Evolutionary conservation across 2,113 vertebrate genomes (phyloP).

Genomic region (Trichomycterus rosablanca): DNA sequence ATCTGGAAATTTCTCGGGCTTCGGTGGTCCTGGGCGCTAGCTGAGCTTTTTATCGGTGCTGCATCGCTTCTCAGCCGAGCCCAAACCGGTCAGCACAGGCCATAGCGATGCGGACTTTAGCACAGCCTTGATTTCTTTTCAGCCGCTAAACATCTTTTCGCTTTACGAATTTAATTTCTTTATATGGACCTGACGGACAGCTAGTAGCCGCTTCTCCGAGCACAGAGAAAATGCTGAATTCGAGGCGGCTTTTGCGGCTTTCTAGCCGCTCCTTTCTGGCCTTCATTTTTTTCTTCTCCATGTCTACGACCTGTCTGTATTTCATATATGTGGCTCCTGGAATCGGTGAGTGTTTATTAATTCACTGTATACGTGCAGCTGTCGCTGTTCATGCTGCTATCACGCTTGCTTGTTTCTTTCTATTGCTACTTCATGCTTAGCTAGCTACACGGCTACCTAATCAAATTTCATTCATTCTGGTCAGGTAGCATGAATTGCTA

Average conservation of each 20-base stretch:
- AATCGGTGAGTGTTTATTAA: constrained; percentile 74
- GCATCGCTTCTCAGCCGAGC: constrained; percentile 27
- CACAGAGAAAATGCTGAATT: constrained; percentile 73
- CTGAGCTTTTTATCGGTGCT: constrained; percentile 36
- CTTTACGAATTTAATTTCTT: constrained; percentile 27
- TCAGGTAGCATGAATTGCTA: not conserved
- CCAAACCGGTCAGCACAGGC: not conserved
- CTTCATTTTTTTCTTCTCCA: constrained; percentile 93
- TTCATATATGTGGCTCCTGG: constrained; percentile 94
- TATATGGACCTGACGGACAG: constrained; percentile 62
- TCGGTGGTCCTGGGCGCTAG: constrained; percentile 43
- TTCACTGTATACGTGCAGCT: no score
- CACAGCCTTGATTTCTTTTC: constrained; percentile 32
- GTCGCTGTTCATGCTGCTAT: no score
- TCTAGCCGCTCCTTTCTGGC: constrained; percentile 90
- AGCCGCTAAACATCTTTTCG: not conserved
- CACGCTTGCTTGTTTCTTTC: no score
- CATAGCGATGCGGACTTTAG: constrained; percentile 46
- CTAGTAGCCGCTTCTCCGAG: constrained; percentile 44
- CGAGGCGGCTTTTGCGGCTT: constrained; percentile 80
- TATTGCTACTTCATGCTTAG: no score
- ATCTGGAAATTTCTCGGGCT: constrained; percentile 60
- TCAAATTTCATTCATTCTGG: constrained; percentile 6
- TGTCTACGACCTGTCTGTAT: constrained; percentile 91
- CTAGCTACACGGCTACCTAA: constrained; percentile 34